A percentile compares a stretch with the other conserved stretches of the same genome.
Evolutionary conservation across 2,888 invertebrate species (phyloP).

Genomic region (Brachyptera risi): DNA sequence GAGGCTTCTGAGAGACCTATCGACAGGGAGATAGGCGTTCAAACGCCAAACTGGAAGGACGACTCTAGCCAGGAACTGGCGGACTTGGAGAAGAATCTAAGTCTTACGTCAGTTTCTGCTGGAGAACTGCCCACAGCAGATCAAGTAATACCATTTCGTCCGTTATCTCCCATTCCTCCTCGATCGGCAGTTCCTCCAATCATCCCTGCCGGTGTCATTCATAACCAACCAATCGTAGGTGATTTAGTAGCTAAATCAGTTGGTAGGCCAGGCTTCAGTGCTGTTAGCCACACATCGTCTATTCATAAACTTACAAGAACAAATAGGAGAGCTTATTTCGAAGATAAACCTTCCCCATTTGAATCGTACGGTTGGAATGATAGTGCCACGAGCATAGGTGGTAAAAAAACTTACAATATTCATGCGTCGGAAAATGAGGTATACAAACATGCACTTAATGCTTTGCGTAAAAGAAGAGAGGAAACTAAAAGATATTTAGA

Average conservation of each 20-base stretch:
- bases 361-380: constrained; percentile 32
- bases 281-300: not conserved
- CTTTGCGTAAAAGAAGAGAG: constrained; percentile 25
- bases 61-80: constrained; percentile 7
- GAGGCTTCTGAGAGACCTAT: not conserved
- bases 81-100: not conserved
- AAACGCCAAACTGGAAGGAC: not conserved
- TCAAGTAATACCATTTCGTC: not conserved
- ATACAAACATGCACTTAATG: constrained; percentile 26
- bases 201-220: not conserved
- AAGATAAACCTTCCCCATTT: constrained; percentile 27
- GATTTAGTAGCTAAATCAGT: not conserved
- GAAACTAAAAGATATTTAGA: constrained; percentile 26
- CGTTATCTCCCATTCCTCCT: not conserved
- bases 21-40: not conserved
- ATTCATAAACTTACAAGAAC: constrained; percentile 17
- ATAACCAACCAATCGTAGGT: not conserved
- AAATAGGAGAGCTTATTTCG: constrained; percentile 21
- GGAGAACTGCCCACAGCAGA: not conserved
- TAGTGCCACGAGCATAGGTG: constrained; percentile 27
- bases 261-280: not conserved
- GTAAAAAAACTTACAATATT: constrained; percentile 32
- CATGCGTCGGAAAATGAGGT: constrained; percentile 31
- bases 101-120: constrained; percentile 2
- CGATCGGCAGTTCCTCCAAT: not conserved